Base-by-base conservation (phyloP, 2,113 vertebrate species). In the Apodemus sylvaticus region DNA sequence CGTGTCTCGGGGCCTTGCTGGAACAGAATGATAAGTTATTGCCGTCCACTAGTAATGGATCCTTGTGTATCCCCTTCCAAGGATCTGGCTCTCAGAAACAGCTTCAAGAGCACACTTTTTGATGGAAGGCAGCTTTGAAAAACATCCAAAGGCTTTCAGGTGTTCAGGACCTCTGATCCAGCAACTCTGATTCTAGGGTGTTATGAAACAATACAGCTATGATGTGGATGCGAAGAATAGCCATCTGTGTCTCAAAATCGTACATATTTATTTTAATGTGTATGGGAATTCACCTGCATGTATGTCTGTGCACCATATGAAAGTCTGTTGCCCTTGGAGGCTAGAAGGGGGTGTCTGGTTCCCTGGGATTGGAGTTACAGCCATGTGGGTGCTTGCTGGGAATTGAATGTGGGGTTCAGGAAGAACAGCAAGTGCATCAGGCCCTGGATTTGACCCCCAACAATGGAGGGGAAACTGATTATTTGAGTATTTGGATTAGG, bases 181-280 rank as follows among this genome's bases (percentile, higher is more conserved):
- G 88, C 71, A 83, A 76, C 78, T 88, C 73, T 34, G 39, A 96
- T 92, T 76, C 53, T 62, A 79, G n/a, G 64, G 0, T 71, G 17
- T 76, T 93, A 62, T 76, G 89, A 96, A 93, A 82, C 81, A 78
- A 77, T 42, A 81, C 78, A 17, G 51, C 39, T 94, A 90, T 90
- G 34, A 76, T 71, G 34, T 74, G 34, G 16, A 31, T 93, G 74
- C 70, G 93, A 81, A 90, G 78, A 93, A 92, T 48, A 88, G 81
- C 24, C 0, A 0, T 55, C n/a, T 48, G 31, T 88, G 11, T 58
- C 55, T 88, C 22, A 55, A 39, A 73, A 73, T 11, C 34, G 62
- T 22, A 12, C 16, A 7, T 16, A 36, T 36, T 51, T 86, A 68
- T 13, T 86, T 70, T 42, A 62, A 42, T 29, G 55, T 26, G 55